Conservation (phyloP, 2,888 invertebrate genomes). For the Girardia tigrina region DNA sequence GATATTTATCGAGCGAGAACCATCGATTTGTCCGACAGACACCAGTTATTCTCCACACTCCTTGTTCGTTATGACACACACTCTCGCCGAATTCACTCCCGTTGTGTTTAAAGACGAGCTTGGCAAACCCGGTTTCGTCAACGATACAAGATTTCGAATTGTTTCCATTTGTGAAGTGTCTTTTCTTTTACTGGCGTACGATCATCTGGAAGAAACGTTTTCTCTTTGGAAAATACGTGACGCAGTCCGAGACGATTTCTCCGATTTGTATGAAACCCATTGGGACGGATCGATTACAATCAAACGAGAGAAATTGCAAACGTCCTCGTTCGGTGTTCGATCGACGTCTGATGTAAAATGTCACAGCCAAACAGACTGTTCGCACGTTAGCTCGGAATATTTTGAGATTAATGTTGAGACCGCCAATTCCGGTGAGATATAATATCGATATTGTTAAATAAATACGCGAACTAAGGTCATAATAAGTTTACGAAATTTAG, state of each 20-base stretch:
- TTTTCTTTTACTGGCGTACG: not conserved
- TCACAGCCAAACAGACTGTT: not conserved
- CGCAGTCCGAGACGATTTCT: not conserved
- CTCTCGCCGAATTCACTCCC: slow-evolving; percentile 1
- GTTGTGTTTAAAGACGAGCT: not conserved
- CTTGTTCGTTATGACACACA: not conserved
- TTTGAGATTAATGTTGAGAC: not conserved
- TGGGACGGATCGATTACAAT: not conserved
- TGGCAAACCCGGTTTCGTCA: not conserved
- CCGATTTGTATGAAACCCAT: not conserved
- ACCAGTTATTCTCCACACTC: not conserved
- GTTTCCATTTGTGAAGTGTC: not conserved
- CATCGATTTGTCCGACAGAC: not conserved
- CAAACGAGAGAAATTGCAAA: not conserved
- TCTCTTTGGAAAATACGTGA: not conserved
- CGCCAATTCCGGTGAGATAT: no score
- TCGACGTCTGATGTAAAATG: not conserved
- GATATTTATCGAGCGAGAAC: not conserved
- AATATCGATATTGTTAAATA: no score
- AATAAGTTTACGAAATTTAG: no score
- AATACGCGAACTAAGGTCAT: no score
- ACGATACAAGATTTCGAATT: not conserved
- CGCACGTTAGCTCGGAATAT: not conserved
- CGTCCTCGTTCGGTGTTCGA: not conserved
- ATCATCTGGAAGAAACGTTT: not conserved